Conservation (phyloP, 2,797 vertebrate genomes). For the Melanotaenia trifasciata region DNA sequence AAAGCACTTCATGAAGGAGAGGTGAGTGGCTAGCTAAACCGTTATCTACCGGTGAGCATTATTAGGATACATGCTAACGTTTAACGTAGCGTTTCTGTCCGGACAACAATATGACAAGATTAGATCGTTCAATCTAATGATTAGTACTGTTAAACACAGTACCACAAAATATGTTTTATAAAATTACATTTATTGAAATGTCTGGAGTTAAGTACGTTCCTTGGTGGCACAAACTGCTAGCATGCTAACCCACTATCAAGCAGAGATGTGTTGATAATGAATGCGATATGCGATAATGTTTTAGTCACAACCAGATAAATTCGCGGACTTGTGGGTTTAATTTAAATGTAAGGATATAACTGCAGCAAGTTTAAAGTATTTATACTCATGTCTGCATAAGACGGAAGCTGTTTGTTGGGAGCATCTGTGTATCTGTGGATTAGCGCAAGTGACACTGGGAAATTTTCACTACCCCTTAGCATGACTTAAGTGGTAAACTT, state of each 20-base stretch:
- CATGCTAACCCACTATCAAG: constrained; percentile 26
- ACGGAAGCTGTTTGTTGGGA: background rate
- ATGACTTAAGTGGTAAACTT: constrained; percentile 5
- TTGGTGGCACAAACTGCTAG: constrained; percentile 34
- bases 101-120: background rate
- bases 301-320: background rate
- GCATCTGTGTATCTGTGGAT: background rate
- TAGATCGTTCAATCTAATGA: background rate
- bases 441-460: background rate
- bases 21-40: constrained; percentile 73
- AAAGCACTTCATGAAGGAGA: constrained; percentile 87
- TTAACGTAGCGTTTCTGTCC: background rate
- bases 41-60: constrained; percentile 67
- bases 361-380: background rate
- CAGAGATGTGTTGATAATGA: constrained; percentile 27
- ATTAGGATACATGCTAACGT: constrained; percentile 43
- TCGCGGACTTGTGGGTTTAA: background rate
- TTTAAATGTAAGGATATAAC: background rate
- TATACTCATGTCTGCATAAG: background rate
- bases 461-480: background rate
- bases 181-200: background rate
- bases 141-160: accelerated
- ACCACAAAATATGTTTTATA: background rate
- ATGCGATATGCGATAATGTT: background rate
- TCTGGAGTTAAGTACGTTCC: background rate